Evolutionary conservation across 2,888 invertebrate species (phyloP), one percentile per base, ranked within the genome.

Genomic region (Temnothorax rugatulus): DNA sequence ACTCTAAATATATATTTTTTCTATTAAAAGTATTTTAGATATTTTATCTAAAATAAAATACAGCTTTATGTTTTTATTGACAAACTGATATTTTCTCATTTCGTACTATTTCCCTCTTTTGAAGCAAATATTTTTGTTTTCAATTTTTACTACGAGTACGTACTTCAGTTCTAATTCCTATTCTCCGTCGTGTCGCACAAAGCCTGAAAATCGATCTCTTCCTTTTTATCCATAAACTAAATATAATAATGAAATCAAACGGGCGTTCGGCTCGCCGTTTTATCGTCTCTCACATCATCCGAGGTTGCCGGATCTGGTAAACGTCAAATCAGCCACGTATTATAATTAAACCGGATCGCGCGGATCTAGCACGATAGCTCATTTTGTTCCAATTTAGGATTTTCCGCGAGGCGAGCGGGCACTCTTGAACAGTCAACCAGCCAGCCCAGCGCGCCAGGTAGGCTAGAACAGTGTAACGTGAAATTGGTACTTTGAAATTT

Each of bases 401-500:
- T 92, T 91, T 89, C 91, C 91, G 88, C 85, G 89, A 84, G 84
- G 84, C 89, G 82, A 86, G 82, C 88, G 87, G 87, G 88, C 89
- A 92, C 92, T 29, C 66, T 92, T 90, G 88, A 91, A 88, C 88
- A 89, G 91, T 86, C 87, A 86, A 84, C 66, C 82, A 50, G 63
- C 47, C 57, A 5, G 75, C 82, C 57, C 15, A 4, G 68, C 77
- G 68, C 84, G 83, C 90, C 88, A 89, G 91, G 89, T 90, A 91
- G 90, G 90, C 91, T 91, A 92, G 79, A 91, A 92, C 91, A 92
- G 90, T 92, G 92, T 92, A 94, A 93, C 94, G 94, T 94, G 94
- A 94, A 94, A 94, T 94, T 94, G 94, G 94, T 94, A 94, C 93
- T 94, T 94, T 93, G 93, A 94, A 94, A 94, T 94, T 94, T 94